A percentile compares a stretch with the other conserved stretches of the same genome.
phyloP scores from a whole-genome alignment of 2,113 vertebrate genomes.

The Halcyon malimbica region DNA sequence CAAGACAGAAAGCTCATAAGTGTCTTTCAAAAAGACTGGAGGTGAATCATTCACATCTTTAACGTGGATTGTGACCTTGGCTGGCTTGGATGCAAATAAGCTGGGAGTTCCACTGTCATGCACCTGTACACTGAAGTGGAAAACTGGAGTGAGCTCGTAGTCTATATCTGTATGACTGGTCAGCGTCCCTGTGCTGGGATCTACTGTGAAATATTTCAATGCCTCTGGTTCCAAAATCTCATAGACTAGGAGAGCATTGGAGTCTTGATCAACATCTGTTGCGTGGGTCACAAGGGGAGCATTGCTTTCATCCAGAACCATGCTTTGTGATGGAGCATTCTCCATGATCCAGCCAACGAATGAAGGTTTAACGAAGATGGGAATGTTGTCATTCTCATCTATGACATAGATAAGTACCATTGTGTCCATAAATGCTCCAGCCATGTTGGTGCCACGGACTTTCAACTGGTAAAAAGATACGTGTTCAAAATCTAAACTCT shows the following conservation, averaged over 20 bases:
- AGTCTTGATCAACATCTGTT: slow-evolving; percentile 85
- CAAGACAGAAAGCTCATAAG: slow-evolving; percentile 78
- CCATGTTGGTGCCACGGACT: slow-evolving; percentile 83
- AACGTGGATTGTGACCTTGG: slow-evolving; percentile 82
- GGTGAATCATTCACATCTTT: slow-evolving; percentile 90
- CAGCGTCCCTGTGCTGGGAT: slow-evolving; percentile 88
- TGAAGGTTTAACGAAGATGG: slow-evolving; percentile 77
- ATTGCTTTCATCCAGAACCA: slow-evolving; percentile 86
- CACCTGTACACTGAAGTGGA: slow-evolving; percentile 85
- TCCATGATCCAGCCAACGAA: slow-evolving; percentile 89
- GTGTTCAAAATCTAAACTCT: slow-evolving; percentile 87
- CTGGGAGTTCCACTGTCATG: slow-evolving; percentile 86
- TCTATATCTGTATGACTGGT: slow-evolving; percentile 82
- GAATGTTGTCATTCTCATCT: slow-evolving; percentile 93
- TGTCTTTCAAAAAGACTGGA: slow-evolving; percentile 80
- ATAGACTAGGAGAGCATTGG: slow-evolving; percentile 87
- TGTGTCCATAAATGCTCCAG: slow-evolving; percentile 77
- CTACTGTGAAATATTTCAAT: slow-evolving; percentile 84
- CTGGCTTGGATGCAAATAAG: slow-evolving; percentile 83
- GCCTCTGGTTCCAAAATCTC: slow-evolving; percentile 88
- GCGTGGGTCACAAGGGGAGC: slow-evolving; percentile 87
- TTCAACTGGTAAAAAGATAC: slow-evolving; percentile 83
- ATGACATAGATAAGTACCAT: slow-evolving; percentile 84
- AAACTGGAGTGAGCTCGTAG: slow-evolving; percentile 83
- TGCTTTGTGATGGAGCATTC: slow-evolving; percentile 83